Evolutionary conservation across 2,113 vertebrate species (phyloP).

Genomic region (Thalassoma bifasciatum): DNA sequence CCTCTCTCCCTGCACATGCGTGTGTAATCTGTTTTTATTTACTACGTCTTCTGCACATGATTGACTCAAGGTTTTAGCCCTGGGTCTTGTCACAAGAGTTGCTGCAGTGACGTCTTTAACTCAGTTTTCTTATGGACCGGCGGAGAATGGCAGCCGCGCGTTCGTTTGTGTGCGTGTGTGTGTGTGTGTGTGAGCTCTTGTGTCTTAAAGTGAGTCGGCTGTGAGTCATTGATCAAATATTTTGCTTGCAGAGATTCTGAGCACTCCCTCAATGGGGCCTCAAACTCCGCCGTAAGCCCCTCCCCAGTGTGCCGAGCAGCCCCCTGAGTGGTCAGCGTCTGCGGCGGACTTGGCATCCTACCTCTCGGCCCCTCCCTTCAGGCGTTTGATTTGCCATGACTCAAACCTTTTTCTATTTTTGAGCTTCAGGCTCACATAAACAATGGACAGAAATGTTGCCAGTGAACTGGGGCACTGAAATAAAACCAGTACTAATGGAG

Average conservation of each 20-base stretch:
- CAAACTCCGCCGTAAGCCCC: slow-evolving; percentile 42
- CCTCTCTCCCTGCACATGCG: neutral
- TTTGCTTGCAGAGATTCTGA: slow-evolving; percentile 73
- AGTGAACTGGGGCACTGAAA: slow-evolving; percentile 29
- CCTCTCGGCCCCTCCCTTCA: slow-evolving; percentile 46
- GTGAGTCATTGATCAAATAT: slow-evolving; percentile 86
- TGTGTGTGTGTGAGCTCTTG: neutral
- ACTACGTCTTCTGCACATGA: slow-evolving; percentile 3
- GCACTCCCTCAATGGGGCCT: slow-evolving; percentile 66
- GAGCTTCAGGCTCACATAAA: slow-evolving; percentile 43
- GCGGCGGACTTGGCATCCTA: slow-evolving; percentile 57
- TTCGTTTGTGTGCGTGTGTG: slow-evolving; percentile 5
- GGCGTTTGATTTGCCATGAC: slow-evolving; percentile 65
- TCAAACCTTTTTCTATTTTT: slow-evolving; percentile 54
- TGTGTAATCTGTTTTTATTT: neutral
- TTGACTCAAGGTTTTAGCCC: slow-evolving; percentile 32
- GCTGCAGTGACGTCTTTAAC: slow-evolving; percentile 42
- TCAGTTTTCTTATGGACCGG: slow-evolving; percentile 50
- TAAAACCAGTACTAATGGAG: neutral
- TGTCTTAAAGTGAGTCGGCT: slow-evolving; percentile 55
- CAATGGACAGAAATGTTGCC: slow-evolving; percentile 42
- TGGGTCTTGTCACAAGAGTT: slow-evolving; percentile 30
- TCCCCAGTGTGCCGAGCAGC: slow-evolving; percentile 42
- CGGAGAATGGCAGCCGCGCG: slow-evolving; percentile 17
- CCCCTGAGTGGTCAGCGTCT: slow-evolving; percentile 62